Evolutionary conservation across 2,888 invertebrate genomes (phyloP).

Genomic region (Cantharis flavilabris): DNA sequence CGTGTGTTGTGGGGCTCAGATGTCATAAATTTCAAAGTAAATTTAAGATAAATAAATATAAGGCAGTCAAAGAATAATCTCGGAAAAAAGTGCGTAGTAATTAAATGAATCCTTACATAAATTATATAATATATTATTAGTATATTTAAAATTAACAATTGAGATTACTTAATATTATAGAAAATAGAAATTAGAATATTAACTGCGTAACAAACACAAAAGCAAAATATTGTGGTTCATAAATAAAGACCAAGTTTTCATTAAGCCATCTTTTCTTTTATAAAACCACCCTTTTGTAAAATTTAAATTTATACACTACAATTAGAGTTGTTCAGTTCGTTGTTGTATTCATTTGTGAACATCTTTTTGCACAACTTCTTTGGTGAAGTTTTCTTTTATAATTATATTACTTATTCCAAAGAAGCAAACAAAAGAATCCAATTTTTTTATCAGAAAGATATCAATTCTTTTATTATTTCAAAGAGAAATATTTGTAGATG

Average conservation of each 20-base stretch:
- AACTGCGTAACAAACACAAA: slow-evolving; percentile 5
- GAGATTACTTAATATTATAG: background rate
- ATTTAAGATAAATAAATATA: background rate
- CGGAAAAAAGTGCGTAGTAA: background rate
- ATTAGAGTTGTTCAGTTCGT: slow-evolving; percentile 16
- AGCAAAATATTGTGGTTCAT: slow-evolving; percentile 10
- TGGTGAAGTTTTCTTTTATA: slow-evolving; percentile 29
- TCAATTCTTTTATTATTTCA: slow-evolving; percentile 29
- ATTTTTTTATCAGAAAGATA: slow-evolving; percentile 33
- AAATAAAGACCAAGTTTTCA: slow-evolving; percentile 12
- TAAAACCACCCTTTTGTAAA: slow-evolving; percentile 36
- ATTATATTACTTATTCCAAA: slow-evolving; percentile 37
- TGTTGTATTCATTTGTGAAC: slow-evolving; percentile 11
- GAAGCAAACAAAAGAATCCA: slow-evolving; percentile 37
- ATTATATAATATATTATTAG: background rate
- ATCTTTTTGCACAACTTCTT: slow-evolving; percentile 15
- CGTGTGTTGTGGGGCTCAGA: background rate
- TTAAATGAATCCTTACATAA: background rate
- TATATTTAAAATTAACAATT: background rate
- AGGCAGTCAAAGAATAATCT: background rate
- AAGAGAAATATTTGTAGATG: slow-evolving; percentile 26
- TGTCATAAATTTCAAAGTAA: background rate
- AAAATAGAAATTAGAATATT: slow-evolving; percentile 7
- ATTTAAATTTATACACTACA: slow-evolving; percentile 36
- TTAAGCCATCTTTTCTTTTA: slow-evolving; percentile 28